Evolutionary conservation across 2,888 invertebrate genomes (phyloP).

Genomic region (Rotaria sp.): DNA sequence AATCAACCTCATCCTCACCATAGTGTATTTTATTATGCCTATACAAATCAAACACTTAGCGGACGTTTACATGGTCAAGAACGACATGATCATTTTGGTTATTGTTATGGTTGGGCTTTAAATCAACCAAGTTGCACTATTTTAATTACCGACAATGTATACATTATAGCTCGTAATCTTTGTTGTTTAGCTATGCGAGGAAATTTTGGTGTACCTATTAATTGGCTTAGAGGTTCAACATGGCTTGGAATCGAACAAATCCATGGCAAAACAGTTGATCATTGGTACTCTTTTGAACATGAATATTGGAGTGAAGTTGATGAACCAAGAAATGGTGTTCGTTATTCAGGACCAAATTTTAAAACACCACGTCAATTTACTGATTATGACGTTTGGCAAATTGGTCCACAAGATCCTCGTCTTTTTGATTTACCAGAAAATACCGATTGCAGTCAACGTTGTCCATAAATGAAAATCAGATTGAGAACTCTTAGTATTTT

Average conservation of each 20-base stretch:
- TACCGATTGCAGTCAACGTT: not conserved
- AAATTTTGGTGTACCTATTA: not conserved
- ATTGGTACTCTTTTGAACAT: not conserved
- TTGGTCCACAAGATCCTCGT: not conserved
- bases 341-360: not conserved
- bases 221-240: not conserved
- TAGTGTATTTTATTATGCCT: not conserved
- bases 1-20: not conserved
- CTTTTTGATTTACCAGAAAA: not conserved
- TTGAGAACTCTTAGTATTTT: no score
- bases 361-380: slow-evolving; percentile 7
- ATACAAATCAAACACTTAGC: not conserved
- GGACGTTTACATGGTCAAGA: not conserved
- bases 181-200: not conserved
- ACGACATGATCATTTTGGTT: slow-evolving; percentile 1
- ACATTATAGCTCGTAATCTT: not conserved
- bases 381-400: not conserved
- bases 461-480: not conserved
- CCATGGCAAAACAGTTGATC: not conserved
- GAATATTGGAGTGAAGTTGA: slow-evolving; percentile 4
- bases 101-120: not conserved
- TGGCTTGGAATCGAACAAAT: not conserved
- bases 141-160: not conserved
- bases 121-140: not conserved
- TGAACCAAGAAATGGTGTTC: not conserved